Base-by-base conservation (phyloP, 92 coral and sea anemone genomes). In the Meandrina meandrites region DNA sequence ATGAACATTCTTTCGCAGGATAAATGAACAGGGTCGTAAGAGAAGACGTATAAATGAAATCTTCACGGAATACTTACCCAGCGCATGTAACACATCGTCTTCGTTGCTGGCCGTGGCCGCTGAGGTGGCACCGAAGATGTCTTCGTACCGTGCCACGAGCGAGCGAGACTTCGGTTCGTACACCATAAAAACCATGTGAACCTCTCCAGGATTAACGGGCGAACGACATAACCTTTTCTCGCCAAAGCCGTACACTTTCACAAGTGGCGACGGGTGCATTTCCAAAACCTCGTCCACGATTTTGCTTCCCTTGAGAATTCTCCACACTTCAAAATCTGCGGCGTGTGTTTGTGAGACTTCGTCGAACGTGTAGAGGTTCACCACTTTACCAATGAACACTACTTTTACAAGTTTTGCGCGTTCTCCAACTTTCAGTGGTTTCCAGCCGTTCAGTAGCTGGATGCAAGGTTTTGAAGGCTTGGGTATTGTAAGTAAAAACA, bases 311-410 rank as follows among this genome's bases (percentile, higher is more conserved):
- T 97, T 97, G 17, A 95, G 88, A 58, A 97, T 87, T 62, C 93
- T 84, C 84, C 89, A 35, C 27, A 97, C 88, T 84, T 95, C 91
- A 84, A 97, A 96, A 58, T 96, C 95, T 5, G 97, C 99, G 14
- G 96, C 94, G 68, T 95, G 86, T 9, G 87, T 89, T 18, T 91
- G 80, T 7, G 95, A 78, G 6, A 45, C 30, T 30, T 75, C 78
- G 81, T 89, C 96, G 45, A 78, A 48, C 11, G 90, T 54, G 82
- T 91, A 87, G 60, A 94, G 83, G 68, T 89, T 87, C 21, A 92
- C 87, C n/a, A 94, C 93, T 80, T 92, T 95, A 28, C 98, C 99
- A 36, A 94, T 87, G 81, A 96, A 94, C 21, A 97, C 99, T 14
- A 97, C 98, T 71, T 88, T 84, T 22, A 93, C 96, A 37, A 80